Conservation (phyloP, 2,797 vertebrate genomes). For the Nothura maculosa region DNA sequence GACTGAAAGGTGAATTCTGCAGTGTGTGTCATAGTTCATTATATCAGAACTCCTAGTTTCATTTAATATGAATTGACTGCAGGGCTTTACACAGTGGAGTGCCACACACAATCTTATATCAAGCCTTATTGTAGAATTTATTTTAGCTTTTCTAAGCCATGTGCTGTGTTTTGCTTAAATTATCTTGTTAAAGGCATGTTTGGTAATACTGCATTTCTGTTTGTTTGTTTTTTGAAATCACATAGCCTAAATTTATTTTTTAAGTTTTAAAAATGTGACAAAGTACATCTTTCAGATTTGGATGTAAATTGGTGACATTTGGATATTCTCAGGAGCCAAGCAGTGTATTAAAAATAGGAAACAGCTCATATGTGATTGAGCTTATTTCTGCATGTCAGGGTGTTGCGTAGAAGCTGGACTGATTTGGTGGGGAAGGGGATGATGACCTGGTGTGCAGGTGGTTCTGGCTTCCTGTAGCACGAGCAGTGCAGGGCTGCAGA, state of each 20-base stretch:
- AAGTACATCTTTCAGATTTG: background rate
- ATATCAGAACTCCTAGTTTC: background rate
- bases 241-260: background rate
- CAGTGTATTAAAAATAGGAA: background rate
- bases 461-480: background rate
- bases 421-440: background rate
- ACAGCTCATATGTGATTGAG: background rate
- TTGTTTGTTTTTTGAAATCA: background rate
- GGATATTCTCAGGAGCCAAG: background rate
- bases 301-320: background rate
- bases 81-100: background rate
- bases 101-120: background rate
- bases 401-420: background rate
- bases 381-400: background rate
- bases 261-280: background rate
- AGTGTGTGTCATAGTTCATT: background rate
- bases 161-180: background rate
- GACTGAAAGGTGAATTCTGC: background rate
- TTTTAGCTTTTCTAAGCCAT: background rate
- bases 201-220: background rate
- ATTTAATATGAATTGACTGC: background rate
- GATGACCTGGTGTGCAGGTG: background rate
- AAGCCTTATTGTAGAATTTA: background rate
- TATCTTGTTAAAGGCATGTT: background rate
- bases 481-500: background rate